Evolutionary conservation across 1,140 invertebrate species (phyloP).

Genomic region (Polypedilum pembai): DNA sequence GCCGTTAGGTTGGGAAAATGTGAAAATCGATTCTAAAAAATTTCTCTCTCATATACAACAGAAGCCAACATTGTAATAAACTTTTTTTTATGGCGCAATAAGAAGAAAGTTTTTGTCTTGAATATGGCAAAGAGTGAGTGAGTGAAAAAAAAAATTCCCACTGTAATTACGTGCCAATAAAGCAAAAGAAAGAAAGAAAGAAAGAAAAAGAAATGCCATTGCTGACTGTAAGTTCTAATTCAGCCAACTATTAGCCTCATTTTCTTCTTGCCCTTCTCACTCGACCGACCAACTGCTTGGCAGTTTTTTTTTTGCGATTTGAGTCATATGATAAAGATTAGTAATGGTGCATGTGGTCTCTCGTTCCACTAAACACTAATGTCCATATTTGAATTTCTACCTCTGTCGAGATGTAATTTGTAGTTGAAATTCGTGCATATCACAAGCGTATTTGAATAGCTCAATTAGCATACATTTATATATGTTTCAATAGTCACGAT

Average conservation of each 20-base stretch:
- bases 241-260: not conserved
- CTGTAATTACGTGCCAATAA: conserved; percentile 17
- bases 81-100: not conserved
- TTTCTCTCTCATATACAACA: not conserved
- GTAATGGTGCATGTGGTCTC: not conserved
- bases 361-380: no score
- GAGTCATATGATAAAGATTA: not conserved
- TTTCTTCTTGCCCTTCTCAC: not conserved
- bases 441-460: no score
- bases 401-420: no score
- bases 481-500: no score
- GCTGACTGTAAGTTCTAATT: conserved; percentile 9
- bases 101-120: not conserved
- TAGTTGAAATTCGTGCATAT: no score
- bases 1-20: not conserved
- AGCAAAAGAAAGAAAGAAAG: not conserved
- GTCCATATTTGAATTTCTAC: no score
- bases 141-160: not conserved
- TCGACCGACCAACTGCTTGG: not conserved
- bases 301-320: no score
- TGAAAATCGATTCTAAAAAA: not conserved
- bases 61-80: not conserved
- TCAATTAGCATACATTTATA: no score
- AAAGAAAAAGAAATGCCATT: not conserved
- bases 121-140: no score